phyloP scores from a whole-genome alignment of 2,113 vertebrate species.

The Protomyctophum bolini region DNA sequence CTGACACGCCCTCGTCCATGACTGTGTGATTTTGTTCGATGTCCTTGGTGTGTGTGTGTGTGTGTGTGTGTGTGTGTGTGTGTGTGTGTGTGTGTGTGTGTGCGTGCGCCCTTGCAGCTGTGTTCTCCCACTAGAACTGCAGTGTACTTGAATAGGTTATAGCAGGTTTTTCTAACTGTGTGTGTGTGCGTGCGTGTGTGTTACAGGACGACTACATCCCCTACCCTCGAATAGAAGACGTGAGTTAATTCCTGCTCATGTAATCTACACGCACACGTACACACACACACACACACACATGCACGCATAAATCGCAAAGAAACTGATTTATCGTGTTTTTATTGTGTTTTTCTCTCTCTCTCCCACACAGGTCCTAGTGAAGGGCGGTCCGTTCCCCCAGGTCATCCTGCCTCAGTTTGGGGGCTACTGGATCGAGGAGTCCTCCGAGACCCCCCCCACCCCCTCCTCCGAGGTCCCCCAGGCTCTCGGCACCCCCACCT shows the following conservation, averaged over 20 bases:
- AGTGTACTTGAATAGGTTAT: background rate
- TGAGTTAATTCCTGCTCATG: conserved; percentile 68
- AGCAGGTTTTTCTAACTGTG: conserved; percentile 9
- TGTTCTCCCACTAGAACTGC: background rate
- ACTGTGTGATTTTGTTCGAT: conserved; percentile 46
- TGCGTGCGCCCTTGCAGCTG: conserved; percentile 21
- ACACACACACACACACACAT: background rate
- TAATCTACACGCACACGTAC: conserved; percentile 9
- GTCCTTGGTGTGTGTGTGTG: conserved; percentile 1
- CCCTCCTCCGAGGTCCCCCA: conserved; percentile 82
- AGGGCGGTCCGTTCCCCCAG: conserved; percentile 92
- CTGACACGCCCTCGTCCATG: conserved; percentile 32
- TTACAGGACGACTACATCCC: conserved; percentile 95
- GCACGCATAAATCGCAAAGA: too few species aligned
- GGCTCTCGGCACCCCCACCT: conserved; percentile 66
- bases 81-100: conserved; percentile 21
- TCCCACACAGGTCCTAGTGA: conserved; percentile 84
- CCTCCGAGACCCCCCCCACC: conserved; percentile 81
- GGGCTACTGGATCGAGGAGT: conserved; percentile 98
- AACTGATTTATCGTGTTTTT: too few species aligned
- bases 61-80: conserved; percentile 37
- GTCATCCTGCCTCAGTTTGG: conserved; percentile 97
- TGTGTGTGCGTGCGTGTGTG: conserved; percentile 50
- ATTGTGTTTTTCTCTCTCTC: background rate
- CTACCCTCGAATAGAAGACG: conserved; percentile 95